Base-by-base conservation (phyloP, 2,888 invertebrate species). In the Caenorhabditis drosophilae region DNA sequence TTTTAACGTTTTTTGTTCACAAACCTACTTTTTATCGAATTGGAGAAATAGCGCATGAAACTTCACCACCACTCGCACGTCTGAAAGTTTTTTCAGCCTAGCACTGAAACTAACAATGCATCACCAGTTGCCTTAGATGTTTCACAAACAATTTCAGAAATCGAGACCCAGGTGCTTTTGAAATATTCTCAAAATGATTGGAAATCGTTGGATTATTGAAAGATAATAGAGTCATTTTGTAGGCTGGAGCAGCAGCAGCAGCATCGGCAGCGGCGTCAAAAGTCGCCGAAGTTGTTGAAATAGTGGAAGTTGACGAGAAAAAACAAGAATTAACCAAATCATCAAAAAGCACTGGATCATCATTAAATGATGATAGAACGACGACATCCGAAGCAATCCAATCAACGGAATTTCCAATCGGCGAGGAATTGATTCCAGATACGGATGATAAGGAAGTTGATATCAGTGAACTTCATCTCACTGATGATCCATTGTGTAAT, bases 401-500 rank as follows among this genome's bases (percentile, higher is more conserved):
- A 15, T 26, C 64, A 3, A 20, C 54, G 7, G 57, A 66, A 25
- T 63, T 58, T 48, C 52, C 58, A 56, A 50, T 55, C 15, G 62
- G 63, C 42, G 67, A 56, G 44, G 75, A 73, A 34, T 23, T 64
- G 15, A 55, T 64, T n/a, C 51, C 64, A 36, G 64, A 64, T n/a
- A 55, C 45, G 25, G 55, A 50, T 22, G 73, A 73, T 36, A 67
- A 67, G 47, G 60, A 69, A 27, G 67, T 76, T 23, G 76, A 76
- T 60, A 70, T 77, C 55, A 55, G 69, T 31, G 61, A 72, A 41
- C 64, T 81, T 44, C 75, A 76, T 46, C 60, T 81, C 35, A 77
- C 77, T 54, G 78, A 81, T 46, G 81, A 81, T 52, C 74, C 79
- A 44, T 77, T 81, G 38, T 81, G 81, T 71, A 81, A 81, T 58